Conservation (phyloP, 2,888 invertebrate genomes). For the Cataglyphis albicans region DNA sequence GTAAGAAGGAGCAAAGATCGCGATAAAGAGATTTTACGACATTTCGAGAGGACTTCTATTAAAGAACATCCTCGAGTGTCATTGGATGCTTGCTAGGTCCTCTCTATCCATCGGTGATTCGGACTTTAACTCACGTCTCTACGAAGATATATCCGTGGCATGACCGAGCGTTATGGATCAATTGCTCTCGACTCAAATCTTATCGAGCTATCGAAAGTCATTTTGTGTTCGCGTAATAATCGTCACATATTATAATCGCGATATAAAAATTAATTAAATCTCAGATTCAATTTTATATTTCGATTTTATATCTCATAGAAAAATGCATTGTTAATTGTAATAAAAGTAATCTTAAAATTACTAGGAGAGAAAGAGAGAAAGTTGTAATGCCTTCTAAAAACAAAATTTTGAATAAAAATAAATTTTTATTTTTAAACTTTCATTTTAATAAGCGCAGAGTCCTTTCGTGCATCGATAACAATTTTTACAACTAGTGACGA, state of each 20-base stretch:
- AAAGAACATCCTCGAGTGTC: conserved; percentile 68
- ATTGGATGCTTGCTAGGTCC: conserved; percentile 53
- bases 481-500: background rate
- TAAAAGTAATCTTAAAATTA: conserved; percentile 1
- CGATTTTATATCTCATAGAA: background rate
- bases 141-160: conserved; percentile 21
- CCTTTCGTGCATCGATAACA: conserved; percentile 6
- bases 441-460: background rate
- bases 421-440: background rate
- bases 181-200: conserved; percentile 63
- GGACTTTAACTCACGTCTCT: conserved; percentile 29
- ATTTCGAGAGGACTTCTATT: conserved; percentile 75
- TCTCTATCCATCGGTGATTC: conserved; percentile 45
- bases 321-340: background rate
- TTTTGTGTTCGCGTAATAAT: conserved; percentile 28
- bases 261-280: conserved; percentile 37
- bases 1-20: conserved; percentile 37
- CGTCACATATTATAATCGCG: conserved; percentile 4
- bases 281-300: background rate
- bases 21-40: conserved; percentile 77
- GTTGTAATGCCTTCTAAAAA: background rate
- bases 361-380: background rate
- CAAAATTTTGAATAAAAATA: background rate
- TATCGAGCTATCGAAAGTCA: conserved; percentile 54
- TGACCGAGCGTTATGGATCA: conserved; percentile 60